phyloP scores from a whole-genome alignment of 2,113 vertebrate species.

The Oncorhynchus gorbuscha region DNA sequence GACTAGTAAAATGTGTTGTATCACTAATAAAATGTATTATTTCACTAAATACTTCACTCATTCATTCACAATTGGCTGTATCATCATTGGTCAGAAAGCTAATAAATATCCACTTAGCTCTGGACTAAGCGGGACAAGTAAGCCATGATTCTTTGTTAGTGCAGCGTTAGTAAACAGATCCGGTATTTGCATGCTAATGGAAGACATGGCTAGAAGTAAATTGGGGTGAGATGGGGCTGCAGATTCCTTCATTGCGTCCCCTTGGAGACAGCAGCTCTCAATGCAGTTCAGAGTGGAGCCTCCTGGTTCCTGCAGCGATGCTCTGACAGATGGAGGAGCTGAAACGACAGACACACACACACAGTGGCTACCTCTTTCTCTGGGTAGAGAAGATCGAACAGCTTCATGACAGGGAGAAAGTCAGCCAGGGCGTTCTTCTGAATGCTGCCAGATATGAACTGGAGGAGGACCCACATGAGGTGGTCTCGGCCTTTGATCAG shows the following conservation, averaged over 20 bases:
- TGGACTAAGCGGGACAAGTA: too few species aligned
- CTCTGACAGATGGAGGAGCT: not conserved
- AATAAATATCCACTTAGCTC: too few species aligned
- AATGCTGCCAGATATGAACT: constrained; percentile 98
- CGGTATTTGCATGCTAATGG: not conserved
- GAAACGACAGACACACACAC: not conserved
- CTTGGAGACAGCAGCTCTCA: not conserved
- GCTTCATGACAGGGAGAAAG: constrained; percentile 98
- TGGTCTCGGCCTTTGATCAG: constrained; percentile 98
- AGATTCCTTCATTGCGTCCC: not conserved
- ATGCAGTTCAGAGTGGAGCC: not conserved
- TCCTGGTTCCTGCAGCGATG: too few species aligned
- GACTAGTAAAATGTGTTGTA: too few species aligned
- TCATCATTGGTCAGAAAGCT: too few species aligned
- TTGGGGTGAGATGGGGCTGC: not conserved
- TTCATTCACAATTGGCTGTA: too few species aligned
- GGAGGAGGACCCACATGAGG: constrained; percentile 98
- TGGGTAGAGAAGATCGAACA: constrained; percentile 96
- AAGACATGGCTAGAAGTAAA: not conserved
- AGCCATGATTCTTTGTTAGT: too few species aligned
- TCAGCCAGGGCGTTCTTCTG: constrained; percentile 96
- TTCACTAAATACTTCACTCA: too few species aligned
- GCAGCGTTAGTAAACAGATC: not conserved
- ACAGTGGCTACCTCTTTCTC: constrained; percentile 88
- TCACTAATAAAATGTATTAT: too few species aligned